These are phyloP conservation scores for Branchellion lobata DNA, from an alignment of 2,888 invertebrate genomes.

Conservation along the genomic window DNA sequence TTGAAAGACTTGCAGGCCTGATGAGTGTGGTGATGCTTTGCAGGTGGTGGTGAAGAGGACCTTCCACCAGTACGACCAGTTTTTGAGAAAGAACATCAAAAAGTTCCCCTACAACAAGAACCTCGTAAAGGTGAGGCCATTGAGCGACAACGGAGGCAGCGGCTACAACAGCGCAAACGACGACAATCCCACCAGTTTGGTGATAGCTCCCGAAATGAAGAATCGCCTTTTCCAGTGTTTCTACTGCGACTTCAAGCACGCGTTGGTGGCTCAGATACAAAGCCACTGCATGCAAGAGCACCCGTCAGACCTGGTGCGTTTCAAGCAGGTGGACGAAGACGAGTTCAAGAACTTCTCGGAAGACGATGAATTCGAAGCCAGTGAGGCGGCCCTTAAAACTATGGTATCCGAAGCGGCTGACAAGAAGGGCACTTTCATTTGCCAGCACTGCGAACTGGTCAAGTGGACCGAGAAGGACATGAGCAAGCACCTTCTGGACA, in stretches of 20 bases:
- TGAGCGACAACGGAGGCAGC: background rate
- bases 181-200: background rate
- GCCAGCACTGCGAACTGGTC: constrained; percentile 41
- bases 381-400: background rate
- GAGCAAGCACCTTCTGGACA: constrained; percentile 19
- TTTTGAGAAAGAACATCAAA: constrained; percentile 31
- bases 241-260: constrained; percentile 47
- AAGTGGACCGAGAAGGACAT: constrained; percentile 37
- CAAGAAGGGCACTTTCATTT: constrained; percentile 33
- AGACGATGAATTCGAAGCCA: background rate
- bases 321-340: constrained; percentile 44
- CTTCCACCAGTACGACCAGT: constrained; percentile 42
- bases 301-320: constrained; percentile 35
- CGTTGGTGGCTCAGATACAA: constrained; percentile 45
- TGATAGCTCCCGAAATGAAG: constrained; percentile 42
- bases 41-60: constrained; percentile 42
- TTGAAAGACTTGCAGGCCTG: too few relatives aligned
- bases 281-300: constrained; percentile 42
- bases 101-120: constrained; percentile 23
- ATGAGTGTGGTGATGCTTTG: too few relatives aligned
- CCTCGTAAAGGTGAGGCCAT: background rate
- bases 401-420: background rate
- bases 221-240: constrained; percentile 45
- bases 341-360: constrained; percentile 13
- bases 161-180: background rate